phyloP scores from a whole-genome alignment of 2,113 vertebrate genomes.

The Arenaria interpres region DNA sequence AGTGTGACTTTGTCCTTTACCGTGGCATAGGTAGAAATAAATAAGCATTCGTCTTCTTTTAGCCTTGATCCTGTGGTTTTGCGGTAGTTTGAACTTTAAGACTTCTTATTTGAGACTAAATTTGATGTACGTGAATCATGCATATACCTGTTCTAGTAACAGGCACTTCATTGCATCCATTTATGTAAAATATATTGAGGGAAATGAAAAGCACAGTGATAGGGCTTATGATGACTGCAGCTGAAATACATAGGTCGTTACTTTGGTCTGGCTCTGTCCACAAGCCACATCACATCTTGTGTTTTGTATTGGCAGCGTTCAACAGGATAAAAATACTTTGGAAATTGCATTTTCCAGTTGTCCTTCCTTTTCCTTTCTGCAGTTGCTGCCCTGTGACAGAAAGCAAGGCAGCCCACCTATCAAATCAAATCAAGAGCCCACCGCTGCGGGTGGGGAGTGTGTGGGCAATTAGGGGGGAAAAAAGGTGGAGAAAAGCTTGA shows the following conservation, averaged over 20 bases:
- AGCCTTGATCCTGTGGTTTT: background rate
- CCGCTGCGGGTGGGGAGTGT: background rate
- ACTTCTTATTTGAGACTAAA: background rate
- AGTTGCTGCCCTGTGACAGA: background rate
- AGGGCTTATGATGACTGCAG: background rate
- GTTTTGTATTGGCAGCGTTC: background rate
- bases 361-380: background rate
- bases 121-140: background rate
- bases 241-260: background rate
- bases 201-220: background rate
- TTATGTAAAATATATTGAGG: background rate
- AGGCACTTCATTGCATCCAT: background rate
- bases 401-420: background rate
- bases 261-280: background rate
- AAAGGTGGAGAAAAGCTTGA: background rate
- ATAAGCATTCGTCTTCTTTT: background rate
- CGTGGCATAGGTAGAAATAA: background rate
- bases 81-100: background rate
- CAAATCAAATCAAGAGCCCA: background rate
- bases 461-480: rapidly evolving
- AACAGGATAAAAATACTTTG: background rate
- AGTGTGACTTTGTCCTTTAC: background rate
- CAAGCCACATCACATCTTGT: rapidly evolving
- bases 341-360: background rate
- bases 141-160: background rate